Evolutionary conservation across 2,113 vertebrate species (phyloP).

Genomic region (Struthidea cinerea): DNA sequence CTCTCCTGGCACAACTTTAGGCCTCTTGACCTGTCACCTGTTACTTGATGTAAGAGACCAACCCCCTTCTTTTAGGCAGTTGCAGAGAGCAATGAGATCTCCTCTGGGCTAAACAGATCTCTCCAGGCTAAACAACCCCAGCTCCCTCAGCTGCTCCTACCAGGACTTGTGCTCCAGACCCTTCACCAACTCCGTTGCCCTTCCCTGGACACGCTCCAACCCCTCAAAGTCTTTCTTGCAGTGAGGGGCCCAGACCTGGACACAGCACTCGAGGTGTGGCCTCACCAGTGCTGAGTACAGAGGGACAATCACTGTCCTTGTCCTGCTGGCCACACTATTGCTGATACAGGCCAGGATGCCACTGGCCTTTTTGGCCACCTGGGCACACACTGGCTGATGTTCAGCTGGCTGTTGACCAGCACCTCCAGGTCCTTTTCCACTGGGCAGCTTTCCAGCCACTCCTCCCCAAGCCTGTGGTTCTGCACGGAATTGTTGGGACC

Average conservation of each 20-base stretch:
- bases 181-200: not conserved
- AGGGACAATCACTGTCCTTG: not conserved
- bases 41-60: not conserved
- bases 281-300: not conserved
- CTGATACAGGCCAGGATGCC: not conserved
- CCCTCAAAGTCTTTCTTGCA: not conserved
- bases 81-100: not conserved
- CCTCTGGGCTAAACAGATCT: not conserved
- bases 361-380: not conserved
- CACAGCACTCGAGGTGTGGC: not conserved
- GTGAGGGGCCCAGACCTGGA: not conserved
- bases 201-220: not conserved
- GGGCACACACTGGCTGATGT: rapidly evolving
- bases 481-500: not conserved
- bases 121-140: not conserved
- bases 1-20: not conserved
- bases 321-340: not conserved
- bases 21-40: no score
- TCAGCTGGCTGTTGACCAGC: not conserved
- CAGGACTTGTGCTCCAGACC: not conserved
- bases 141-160: not conserved
- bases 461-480: no score
- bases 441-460: not conserved
- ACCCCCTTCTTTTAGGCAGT: no score
- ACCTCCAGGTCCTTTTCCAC: not conserved